Evolutionary conservation across 2,113 vertebrate species (phyloP), one percentile per base, ranked within the genome.

Genomic region (Psilopsiagon aurifrons): DNA sequence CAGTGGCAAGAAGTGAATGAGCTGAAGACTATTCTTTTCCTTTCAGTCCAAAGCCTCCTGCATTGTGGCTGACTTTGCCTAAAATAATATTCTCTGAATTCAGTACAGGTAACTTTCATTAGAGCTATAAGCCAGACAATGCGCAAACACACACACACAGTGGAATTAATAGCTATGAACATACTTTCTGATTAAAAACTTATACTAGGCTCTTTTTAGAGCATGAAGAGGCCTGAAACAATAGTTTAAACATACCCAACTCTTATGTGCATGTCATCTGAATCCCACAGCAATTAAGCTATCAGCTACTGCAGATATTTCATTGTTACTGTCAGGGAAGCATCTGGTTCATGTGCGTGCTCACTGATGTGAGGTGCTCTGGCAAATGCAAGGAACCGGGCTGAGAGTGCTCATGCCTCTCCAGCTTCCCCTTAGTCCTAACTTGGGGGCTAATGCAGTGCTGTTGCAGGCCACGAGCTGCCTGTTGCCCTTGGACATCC

Each of bases 321-420:
- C 82, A 10, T 12, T 54, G 62, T 33, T 68, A 27, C 4, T 79
- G 75, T 47, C 78, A 82, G 57, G 81, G 87, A 31, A 91, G 69
- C 92, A 62, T 33, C 57, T 88, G 88, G 75, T 52, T n/a, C 3
- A 41, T 20, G 69, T 57, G 76, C 25, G 6, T 11, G 2, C 9
- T 75, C 68, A 59, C 18, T 41, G 83, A 33, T 11, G 81, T 2
- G 15, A 60, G 70, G 67, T 25, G 71, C 91, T 23, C 70, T 0
- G 44, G 69, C 75, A 60, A 11, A 24, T 0, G 23, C 23, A 35
- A 27, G 0, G 2, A 25, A 41, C 41, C 2, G n/a, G 43, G 90
- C 92, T 55, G 14, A 13, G 81, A 69, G 66, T 3, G 2, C 69
- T 70, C 16, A 0, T 8, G 59, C 59, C 79, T 76, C 86, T 14